A percentile compares a stretch with the other conserved stretches of the same genome.
These are phyloP conservation scores for Hipparchia sbordonii DNA, from an alignment of 2,888 invertebrate genomes.

Conservation along the genomic window DNA sequence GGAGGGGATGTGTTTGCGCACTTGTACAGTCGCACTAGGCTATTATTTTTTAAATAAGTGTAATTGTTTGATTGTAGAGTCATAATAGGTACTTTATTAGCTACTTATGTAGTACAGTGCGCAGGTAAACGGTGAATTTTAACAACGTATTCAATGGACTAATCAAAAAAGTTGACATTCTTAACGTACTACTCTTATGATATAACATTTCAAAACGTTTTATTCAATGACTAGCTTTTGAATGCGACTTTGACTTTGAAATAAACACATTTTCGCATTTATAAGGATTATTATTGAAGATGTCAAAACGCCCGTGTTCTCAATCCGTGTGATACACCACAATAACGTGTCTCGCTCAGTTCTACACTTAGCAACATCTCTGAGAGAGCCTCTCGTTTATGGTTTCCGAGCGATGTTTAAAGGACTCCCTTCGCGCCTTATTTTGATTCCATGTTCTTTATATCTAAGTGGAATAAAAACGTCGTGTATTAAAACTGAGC, in stretches of 20 bases:
- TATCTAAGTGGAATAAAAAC: conserved; percentile 12
- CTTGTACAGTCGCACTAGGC: no score
- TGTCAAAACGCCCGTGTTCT: conserved; percentile 1
- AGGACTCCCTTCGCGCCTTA: conserved; percentile 35
- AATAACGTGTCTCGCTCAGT: conserved; percentile 13
- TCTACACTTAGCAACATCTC: conserved; percentile 22
- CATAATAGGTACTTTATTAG: no score
- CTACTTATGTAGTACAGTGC: no score
- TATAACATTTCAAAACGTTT: background rate
- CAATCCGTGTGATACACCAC: background rate
- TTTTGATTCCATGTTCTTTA: conserved; percentile 36
- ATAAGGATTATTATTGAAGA: no score
- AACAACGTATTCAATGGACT: background rate
- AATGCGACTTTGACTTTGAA: background rate
- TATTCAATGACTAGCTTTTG: no score
- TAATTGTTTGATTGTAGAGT: no score
- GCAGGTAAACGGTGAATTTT: background rate
- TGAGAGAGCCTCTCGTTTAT: conserved; percentile 36
- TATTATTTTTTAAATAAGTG: no score
- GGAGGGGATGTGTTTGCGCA: no score
- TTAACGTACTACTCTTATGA: background rate
- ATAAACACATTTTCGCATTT: no score
- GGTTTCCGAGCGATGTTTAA: conserved; percentile 41
- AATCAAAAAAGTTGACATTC: no score
- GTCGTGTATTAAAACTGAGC: no score